Evolutionary conservation across 2,888 invertebrate species (phyloP), one percentile per base, ranked within the genome.

Genomic region (Platycnemis pennipes): DNA sequence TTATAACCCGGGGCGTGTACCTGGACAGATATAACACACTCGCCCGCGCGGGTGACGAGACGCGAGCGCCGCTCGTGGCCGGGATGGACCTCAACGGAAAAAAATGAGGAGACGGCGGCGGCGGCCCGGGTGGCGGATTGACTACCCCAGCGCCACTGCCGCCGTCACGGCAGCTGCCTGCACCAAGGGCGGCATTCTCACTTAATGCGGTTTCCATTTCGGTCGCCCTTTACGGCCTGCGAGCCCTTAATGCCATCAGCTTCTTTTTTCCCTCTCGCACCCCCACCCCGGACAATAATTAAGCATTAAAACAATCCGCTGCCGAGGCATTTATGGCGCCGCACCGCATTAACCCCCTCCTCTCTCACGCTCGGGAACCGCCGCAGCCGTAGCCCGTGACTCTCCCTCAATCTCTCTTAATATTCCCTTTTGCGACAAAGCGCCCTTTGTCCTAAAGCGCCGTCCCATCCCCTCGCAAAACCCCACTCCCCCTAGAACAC

Each of bases 301-400:
- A 77, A 77, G 77, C 77, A 77, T 77, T 77, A 77, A 77, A 77
- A 77, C 77, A 77, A 77, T 77, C 77, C 77, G 77, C 37, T 77
- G 4, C 31, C 11, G 37, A 37, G 77, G 31, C 0, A 37, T 13
- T 77, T 26, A 77, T 37, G 77, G 77, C 77, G 31, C 16, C 13
- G 77, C 77, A 37, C 77, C 77, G n/a, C 37, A 77, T 77, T 77
- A 77, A 77, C 77, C 37, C 37, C 77, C 11, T 8, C 77, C 77
- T 0, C 77, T 11, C 77, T 37, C 37, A 8, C 77, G 31, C 5
- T 37, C n/a, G 11, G 1, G 49, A 11, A 1, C 49, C 49, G 13
- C 77, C 63, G 0, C 31, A 3, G 77, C 26, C 31, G 13, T 37
- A 77, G 11, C 31, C 77, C 31, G 37, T 13, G 77, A 31, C 37